Percentiles rank a stretch among this genome's conserved stretches.
Conservation (phyloP, 2,113 vertebrate genomes). For the Ptilorrhoa leucosticta region DNA sequence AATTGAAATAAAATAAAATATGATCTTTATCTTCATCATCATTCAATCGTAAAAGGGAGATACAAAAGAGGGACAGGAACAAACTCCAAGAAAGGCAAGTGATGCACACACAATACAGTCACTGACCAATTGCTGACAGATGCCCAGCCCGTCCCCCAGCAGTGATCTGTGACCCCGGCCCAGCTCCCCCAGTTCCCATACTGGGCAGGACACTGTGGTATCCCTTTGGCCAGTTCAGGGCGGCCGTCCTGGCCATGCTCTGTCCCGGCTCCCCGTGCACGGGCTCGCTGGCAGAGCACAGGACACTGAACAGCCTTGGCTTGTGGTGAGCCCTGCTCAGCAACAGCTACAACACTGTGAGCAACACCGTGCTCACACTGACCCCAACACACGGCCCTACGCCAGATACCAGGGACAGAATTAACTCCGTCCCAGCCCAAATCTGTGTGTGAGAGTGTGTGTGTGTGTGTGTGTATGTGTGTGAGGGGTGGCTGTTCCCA, state of each 20-base stretch:
- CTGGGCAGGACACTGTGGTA: neutral
- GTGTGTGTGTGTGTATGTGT: neutral
- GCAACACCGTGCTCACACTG: neutral
- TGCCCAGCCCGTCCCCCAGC: neutral
- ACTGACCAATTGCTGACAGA: neutral
- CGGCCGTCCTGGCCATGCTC: neutral
- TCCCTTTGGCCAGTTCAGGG: neutral
- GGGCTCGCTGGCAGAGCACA: neutral
- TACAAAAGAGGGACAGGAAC: neutral
- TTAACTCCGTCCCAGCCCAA: neutral
- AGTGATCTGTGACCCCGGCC: neutral
- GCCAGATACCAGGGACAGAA: neutral
- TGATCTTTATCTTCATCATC: neutral
- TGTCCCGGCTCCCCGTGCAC: neutral
- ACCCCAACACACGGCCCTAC: neutral
- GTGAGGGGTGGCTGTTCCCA: neutral
- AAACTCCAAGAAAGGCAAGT: neutral
- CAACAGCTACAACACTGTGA: neutral
- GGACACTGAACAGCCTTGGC: neutral
- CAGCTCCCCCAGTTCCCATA: neutral
- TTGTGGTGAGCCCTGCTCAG: neutral
- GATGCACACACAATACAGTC: neutral
- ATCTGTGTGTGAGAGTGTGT: no score
- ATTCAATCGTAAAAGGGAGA: neutral
- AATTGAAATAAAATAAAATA: neutral